Conservation (phyloP, 2,888 invertebrate genomes). For the Cerceris rybyensis region DNA sequence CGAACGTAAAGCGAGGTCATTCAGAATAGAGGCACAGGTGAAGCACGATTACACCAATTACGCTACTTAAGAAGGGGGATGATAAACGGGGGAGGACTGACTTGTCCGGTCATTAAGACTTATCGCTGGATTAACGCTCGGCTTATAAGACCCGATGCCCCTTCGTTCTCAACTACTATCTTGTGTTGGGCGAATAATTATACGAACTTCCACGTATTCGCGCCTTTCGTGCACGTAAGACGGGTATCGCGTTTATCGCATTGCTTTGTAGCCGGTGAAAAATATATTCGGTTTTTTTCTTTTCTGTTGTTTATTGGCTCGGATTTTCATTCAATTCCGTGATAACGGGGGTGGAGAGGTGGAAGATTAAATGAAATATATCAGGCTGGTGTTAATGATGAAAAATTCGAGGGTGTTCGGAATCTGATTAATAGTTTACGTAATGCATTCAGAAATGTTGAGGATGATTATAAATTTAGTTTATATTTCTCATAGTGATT, state of each 20-base stretch:
- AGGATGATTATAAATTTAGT: too few species aligned
- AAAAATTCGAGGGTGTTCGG: too few species aligned
- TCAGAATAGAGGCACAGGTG: not conserved
- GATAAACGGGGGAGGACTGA: conserved; percentile 45
- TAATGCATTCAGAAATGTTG: too few species aligned
- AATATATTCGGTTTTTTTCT: not conserved
- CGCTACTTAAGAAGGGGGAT: conserved; percentile 35
- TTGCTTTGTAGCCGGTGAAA: not conserved
- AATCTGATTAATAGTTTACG: too few species aligned
- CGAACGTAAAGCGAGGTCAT: not conserved
- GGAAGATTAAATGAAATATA: too few species aligned
- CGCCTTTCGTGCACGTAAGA: not conserved
- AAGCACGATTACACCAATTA: conserved; percentile 31
- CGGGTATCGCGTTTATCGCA: not conserved
- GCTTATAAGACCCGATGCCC: conserved; percentile 35
- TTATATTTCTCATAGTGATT: too few species aligned
- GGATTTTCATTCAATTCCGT: too few species aligned
- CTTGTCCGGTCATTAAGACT: conserved; percentile 56
- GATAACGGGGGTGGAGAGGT: too few species aligned
- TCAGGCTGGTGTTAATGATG: too few species aligned
- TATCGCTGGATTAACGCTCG: conserved; percentile 51
- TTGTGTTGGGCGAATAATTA: conserved; percentile 35
- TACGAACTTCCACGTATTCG: not conserved
- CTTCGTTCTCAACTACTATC: conserved; percentile 23
- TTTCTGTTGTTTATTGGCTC: not conserved